These are phyloP conservation scores for Acrocephalus scirpaceus DNA, from an alignment of 2,797 vertebrate species.

Conservation along the genomic window DNA sequence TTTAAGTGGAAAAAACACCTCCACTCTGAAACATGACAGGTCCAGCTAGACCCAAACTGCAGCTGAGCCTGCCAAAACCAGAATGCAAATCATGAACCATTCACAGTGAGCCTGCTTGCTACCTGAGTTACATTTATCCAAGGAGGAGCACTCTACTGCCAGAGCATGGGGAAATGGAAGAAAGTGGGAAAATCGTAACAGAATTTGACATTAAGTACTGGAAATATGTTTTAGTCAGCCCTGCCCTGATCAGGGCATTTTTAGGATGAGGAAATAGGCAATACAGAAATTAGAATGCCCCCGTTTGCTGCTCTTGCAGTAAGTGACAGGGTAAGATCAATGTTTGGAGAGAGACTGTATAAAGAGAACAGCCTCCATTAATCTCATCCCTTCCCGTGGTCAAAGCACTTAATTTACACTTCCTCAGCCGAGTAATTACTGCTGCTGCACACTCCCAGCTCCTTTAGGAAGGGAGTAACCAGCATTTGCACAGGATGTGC, in stretches of 20 bases:
- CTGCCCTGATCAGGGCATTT: background rate
- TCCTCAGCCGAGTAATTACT: constrained; percentile 14
- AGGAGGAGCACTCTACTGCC: background rate
- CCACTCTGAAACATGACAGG: background rate
- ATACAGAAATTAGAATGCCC: background rate
- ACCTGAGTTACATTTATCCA: background rate
- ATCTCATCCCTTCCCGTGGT: background rate
- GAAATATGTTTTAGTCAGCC: background rate
- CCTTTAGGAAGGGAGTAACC: background rate
- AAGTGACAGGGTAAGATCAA: constrained; percentile 20
- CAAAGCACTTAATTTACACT: constrained; percentile 33
- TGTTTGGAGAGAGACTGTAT: background rate
- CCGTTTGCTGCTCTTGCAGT: background rate
- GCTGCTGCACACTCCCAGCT: background rate
- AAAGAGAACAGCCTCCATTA: background rate
- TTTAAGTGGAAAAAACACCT: background rate
- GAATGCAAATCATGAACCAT: background rate
- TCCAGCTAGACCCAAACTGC: background rate
- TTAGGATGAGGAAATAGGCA: background rate
- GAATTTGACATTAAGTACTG: background rate
- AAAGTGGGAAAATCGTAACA: background rate
- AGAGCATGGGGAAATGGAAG: background rate
- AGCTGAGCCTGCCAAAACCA: background rate
- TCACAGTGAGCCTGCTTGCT: background rate
- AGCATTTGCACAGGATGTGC: background rate